A percentile compares a stretch with the other conserved stretches of the same genome.
phyloP scores from a whole-genome alignment of 2,888 invertebrate genomes.

The Mylabris sibirica region DNA sequence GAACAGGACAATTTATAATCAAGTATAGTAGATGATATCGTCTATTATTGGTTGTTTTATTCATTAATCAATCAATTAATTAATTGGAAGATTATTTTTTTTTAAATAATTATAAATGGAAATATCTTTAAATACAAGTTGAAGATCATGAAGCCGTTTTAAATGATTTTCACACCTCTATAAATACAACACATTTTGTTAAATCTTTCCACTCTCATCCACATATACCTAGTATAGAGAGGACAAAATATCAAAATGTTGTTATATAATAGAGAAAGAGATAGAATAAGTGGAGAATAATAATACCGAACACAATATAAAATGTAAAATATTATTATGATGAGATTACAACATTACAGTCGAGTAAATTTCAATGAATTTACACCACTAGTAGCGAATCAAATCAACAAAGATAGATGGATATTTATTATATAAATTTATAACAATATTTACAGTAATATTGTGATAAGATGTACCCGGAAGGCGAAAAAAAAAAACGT shows the following conservation, averaged over 20 bases:
- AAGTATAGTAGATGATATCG: neutral
- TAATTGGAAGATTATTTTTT: neutral
- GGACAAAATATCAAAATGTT: slow-evolving; percentile 41
- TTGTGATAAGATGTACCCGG: neutral
- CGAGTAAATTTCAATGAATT: slow-evolving; percentile 68
- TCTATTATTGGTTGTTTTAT: neutral
- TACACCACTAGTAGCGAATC: neutral
- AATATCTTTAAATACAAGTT: too few relatives aligned
- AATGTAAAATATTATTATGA: slow-evolving; percentile 67
- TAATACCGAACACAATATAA: slow-evolving; percentile 61
- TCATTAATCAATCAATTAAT: neutral
- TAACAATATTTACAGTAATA: neutral
- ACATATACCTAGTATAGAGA: slow-evolving; percentile 35
- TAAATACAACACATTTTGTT: slow-evolving; percentile 40
- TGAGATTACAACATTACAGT: slow-evolving; percentile 75
- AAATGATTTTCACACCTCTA: slow-evolving; percentile 46
- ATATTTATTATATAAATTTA: neutral
- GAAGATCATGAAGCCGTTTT: neutral
- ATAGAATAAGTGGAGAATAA: slow-evolving; percentile 43
- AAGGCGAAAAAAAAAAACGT: too few relatives aligned
- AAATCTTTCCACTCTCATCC: slow-evolving; percentile 39
- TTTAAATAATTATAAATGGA: too few relatives aligned
- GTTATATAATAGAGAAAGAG: slow-evolving; percentile 28
- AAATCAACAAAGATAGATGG: neutral
- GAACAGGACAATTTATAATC: too few relatives aligned